phyloP scores from a whole-genome alignment of 2,888 invertebrate genomes.

The Tiliacea citrago region DNA sequence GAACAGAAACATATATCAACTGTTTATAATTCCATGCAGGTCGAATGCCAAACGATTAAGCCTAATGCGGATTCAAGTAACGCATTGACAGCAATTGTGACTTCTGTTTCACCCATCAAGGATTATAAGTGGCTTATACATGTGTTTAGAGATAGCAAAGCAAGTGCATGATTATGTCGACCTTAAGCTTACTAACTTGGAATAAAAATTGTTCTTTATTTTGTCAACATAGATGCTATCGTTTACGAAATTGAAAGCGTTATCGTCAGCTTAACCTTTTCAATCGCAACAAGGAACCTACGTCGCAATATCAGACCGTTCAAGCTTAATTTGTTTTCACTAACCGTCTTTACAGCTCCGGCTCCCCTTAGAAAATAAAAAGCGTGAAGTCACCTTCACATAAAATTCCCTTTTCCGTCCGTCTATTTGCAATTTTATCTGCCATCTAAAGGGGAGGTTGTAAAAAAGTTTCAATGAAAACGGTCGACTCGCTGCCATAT shows the following conservation, averaged over 20 bases:
- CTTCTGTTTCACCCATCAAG: constrained; percentile 48
- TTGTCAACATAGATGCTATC: constrained; percentile 26
- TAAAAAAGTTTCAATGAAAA: constrained; percentile 87
- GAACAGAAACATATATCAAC: constrained; percentile 23
- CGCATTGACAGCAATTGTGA: constrained; percentile 53
- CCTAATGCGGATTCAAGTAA: constrained; percentile 56
- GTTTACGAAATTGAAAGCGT: constrained; percentile 35
- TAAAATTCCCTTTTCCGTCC: constrained; percentile 80
- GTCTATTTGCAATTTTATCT: constrained; percentile 86
- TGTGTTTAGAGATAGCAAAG: constrained; percentile 16
- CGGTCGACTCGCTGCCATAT: constrained; percentile 84
- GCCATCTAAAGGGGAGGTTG: constrained; percentile 81
- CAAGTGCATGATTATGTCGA: neutral
- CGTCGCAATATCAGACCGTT: constrained; percentile 55
- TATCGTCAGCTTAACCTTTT: constrained; percentile 61
- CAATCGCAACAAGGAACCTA: constrained; percentile 50
- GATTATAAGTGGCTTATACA: constrained; percentile 21
- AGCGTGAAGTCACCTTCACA: constrained; percentile 80
- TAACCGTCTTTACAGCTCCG: constrained; percentile 65
- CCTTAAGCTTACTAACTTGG: neutral
- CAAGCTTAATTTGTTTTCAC: constrained; percentile 67
- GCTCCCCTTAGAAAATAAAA: constrained; percentile 73
- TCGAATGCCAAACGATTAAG: constrained; percentile 58
- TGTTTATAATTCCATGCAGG: constrained; percentile 52
- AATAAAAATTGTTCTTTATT: constrained; percentile 15